phyloP scores from a whole-genome alignment of 2,888 invertebrate species.

The Athripsodes cinereus region DNA sequence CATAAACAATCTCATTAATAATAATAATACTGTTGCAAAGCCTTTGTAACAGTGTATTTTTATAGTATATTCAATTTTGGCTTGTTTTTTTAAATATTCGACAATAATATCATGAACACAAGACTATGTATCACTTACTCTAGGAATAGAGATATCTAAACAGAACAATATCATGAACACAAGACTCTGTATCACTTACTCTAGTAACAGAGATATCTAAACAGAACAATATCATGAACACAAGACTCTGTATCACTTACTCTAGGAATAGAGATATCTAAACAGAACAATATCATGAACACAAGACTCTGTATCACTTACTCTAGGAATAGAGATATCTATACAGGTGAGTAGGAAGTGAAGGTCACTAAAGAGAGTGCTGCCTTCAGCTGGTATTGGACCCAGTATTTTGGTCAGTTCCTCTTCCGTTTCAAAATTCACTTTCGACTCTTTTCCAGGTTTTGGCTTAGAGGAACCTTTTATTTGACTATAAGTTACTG shows the following conservation, averaged over 20 bases:
- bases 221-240: not conserved
- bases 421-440: conserved; percentile 45
- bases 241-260: not conserved
- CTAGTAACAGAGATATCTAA: no score
- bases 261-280: conserved; percentile 11
- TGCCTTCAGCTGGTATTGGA: conserved; percentile 45
- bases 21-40: no score
- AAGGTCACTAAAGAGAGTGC: conserved; percentile 47
- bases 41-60: no score
- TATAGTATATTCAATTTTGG: no score
- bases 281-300: no score
- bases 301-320: not conserved
- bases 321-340: conserved; percentile 33
- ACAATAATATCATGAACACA: no score
- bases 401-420: conserved; percentile 47
- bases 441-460: conserved; percentile 48
- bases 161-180: no score
- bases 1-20: no score
- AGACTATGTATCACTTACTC: no score
- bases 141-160: no score
- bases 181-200: no score
- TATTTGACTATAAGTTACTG: conserved; percentile 32
- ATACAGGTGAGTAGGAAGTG: conserved; percentile 56
- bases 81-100: no score
- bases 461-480: conserved; percentile 51